Conservation (phyloP, 2,888 invertebrate genomes). For the Tuta absoluta region DNA sequence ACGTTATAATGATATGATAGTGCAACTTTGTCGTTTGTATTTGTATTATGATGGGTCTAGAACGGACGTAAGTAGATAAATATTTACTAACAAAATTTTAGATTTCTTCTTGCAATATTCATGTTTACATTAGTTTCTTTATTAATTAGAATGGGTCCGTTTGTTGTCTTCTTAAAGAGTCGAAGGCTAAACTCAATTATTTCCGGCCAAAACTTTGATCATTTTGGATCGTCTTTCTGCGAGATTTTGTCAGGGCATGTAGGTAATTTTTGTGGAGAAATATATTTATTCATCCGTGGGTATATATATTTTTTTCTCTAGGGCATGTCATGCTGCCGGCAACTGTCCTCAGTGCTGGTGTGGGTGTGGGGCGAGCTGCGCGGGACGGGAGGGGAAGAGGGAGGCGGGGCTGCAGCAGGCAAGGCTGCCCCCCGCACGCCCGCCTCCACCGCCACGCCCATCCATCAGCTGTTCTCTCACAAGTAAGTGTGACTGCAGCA, state of each 20-base stretch:
- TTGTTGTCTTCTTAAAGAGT: no score
- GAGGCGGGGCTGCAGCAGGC: conserved; percentile 20
- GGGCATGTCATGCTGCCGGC: conserved; percentile 82
- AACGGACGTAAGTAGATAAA: not conserved
- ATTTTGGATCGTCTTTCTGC: no score
- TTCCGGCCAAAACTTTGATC: no score
- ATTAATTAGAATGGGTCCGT: no score
- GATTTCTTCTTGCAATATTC: no score
- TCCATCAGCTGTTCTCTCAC: conserved; percentile 68
- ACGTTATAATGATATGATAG: not conserved
- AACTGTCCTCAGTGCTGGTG: conserved; percentile 81
- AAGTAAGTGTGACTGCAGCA: conserved; percentile 66
- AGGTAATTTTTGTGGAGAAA: no score
- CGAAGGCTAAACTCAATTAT: no score
- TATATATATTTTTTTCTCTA: conserved; percentile 39
- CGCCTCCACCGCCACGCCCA: conserved; percentile 44
- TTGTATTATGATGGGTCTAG: not conserved
- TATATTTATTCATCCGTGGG: no score
- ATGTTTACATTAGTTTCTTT: no score
- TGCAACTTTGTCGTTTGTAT: not conserved
- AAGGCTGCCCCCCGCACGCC: conserved; percentile 32
- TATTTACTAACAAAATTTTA: no score
- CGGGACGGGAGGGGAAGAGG: conserved; percentile 34
- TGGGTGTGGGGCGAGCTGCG: conserved; percentile 78
- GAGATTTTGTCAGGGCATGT: no score